phyloP scores from a whole-genome alignment of 2,888 invertebrate species.

The Pinctada fucata region DNA sequence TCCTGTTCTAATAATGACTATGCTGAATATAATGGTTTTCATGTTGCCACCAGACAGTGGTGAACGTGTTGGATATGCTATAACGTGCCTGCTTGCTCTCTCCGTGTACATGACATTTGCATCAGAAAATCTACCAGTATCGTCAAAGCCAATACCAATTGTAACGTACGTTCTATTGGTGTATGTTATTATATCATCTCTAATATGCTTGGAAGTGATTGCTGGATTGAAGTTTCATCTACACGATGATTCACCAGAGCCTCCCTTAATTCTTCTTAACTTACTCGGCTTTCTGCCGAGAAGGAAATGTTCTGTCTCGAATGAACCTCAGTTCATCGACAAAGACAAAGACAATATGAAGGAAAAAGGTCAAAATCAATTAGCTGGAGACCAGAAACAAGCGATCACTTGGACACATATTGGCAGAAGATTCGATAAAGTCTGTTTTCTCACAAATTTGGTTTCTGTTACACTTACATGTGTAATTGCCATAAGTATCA shows the following conservation, averaged over 20 bases:
- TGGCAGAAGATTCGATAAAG: too few species aligned
- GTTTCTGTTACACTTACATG: too few species aligned
- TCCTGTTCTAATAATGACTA: slow-evolving; percentile 12
- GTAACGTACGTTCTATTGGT: slow-evolving; percentile 12
- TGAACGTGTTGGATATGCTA: slow-evolving; percentile 28
- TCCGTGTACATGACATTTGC: slow-evolving; percentile 21
- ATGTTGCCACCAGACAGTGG: slow-evolving; percentile 24
- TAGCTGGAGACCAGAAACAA: too few species aligned
- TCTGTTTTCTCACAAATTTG: too few species aligned
- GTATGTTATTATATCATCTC: not conserved
- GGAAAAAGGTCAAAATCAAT: too few species aligned
- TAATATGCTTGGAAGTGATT: not conserved
- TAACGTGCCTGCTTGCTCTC: slow-evolving; percentile 26
- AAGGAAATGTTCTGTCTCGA: too few species aligned
- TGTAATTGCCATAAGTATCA: too few species aligned
- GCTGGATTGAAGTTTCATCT: not conserved
- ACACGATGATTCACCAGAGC: not conserved
- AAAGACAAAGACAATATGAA: too few species aligned
- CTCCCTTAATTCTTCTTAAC: not conserved
- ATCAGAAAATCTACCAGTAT: slow-evolving; percentile 21
- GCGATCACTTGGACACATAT: too few species aligned
- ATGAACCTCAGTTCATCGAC: too few species aligned
- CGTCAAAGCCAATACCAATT: slow-evolving; percentile 23
- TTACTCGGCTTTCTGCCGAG: too few species aligned
- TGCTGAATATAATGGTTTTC: slow-evolving; percentile 27